Conservation (phyloP, 2,113 vertebrate genomes). For the Calidris pygmaea region DNA sequence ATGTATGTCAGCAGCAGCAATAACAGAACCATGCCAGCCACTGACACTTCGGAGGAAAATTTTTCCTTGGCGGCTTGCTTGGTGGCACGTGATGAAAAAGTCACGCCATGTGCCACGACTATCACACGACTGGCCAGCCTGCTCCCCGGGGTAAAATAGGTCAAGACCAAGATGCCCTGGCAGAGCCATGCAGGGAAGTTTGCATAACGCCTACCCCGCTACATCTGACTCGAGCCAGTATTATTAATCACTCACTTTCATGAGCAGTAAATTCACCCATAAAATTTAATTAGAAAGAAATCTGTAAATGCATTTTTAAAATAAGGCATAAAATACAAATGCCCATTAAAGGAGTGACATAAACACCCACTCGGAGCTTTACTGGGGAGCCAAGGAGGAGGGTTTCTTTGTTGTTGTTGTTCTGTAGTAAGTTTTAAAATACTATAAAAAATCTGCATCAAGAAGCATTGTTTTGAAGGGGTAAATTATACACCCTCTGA, state of each 20-base stretch:
- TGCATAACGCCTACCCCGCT: slow-evolving; percentile 7
- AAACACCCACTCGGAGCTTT: not conserved
- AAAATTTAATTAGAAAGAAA: slow-evolving; percentile 52
- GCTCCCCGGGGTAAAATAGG: slow-evolving; percentile 13
- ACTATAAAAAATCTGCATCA: not conserved
- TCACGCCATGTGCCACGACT: not conserved
- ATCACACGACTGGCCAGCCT: slow-evolving; percentile 1
- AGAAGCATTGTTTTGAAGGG: slow-evolving; percentile 37
- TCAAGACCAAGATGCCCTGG: slow-evolving; percentile 19
- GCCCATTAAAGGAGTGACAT: not conserved
- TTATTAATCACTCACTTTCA: slow-evolving; percentile 40
- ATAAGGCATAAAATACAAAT: slow-evolving; percentile 43
- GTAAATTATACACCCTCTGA: not conserved
- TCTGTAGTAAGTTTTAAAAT: not conserved
- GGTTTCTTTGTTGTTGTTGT: not conserved
- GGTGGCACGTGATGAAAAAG: not conserved
- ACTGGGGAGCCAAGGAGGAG: not conserved
- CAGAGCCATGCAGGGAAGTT: not conserved
- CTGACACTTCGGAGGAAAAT: not conserved
- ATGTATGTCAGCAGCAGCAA: not conserved
- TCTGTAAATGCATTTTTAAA: slow-evolving; percentile 42
- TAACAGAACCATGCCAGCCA: not conserved
- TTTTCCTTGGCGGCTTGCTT: not conserved
- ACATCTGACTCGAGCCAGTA: not conserved
- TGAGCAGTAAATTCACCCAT: slow-evolving; percentile 30